phyloP scores from a whole-genome alignment of 2,888 invertebrate genomes.

The Pterostichus niger region DNA sequence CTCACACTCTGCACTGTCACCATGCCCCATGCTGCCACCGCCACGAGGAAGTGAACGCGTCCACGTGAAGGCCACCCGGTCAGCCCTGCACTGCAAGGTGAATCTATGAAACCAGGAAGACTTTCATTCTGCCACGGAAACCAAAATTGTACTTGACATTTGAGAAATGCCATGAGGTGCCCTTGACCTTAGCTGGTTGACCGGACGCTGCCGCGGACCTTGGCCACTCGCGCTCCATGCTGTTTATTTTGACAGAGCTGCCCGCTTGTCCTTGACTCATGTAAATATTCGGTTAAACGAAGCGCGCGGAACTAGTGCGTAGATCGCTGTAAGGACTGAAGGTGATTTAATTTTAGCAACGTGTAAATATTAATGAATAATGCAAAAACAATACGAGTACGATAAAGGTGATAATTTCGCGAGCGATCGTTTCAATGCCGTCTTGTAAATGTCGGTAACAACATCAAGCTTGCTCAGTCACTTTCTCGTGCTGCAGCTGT shows the following conservation, averaged over 20 bases:
- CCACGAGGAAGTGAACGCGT: conserved; percentile 46
- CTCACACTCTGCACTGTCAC: too few species aligned
- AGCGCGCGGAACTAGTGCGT: conserved; percentile 37
- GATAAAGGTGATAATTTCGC: conserved; percentile 27
- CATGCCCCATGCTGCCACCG: neutral
- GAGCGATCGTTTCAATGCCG: conserved; percentile 51
- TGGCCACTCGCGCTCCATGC: conserved; percentile 23
- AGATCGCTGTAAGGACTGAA: conserved; percentile 32
- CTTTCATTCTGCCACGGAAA: conserved; percentile 53
- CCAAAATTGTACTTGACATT: conserved; percentile 68
- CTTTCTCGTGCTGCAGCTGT: conserved; percentile 37
- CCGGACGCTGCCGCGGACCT: conserved; percentile 20
- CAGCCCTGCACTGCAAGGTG: conserved; percentile 43
- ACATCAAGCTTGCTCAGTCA: neutral
- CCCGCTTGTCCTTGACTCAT: conserved; percentile 26
- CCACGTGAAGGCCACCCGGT: conserved; percentile 30
- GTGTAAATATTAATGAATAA: conserved; percentile 49
- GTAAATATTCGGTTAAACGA: conserved; percentile 55
- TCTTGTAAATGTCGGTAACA: conserved; percentile 36
- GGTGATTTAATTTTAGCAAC: conserved; percentile 61
- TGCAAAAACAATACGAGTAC: conserved; percentile 1
- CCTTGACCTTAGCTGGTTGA: conserved; percentile 54
- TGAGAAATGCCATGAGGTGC: conserved; percentile 55
- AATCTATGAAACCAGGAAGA: conserved; percentile 57
- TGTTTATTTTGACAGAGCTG: conserved; percentile 55